phyloP scores from a whole-genome alignment of 2,888 invertebrate genomes.

The Chalcis sispes region DNA sequence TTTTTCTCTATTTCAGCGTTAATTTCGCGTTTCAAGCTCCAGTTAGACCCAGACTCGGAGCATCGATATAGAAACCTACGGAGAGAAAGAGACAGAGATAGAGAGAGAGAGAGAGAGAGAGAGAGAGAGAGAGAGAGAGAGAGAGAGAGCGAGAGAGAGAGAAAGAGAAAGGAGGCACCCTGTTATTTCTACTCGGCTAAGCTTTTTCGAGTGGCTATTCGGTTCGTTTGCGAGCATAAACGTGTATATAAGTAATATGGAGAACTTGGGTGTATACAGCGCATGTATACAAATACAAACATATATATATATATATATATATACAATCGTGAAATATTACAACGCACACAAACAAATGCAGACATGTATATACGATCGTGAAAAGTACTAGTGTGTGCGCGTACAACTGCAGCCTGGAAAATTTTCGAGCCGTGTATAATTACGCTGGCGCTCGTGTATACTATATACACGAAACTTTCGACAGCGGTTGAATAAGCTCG shows the following conservation, averaged over 20 bases:
- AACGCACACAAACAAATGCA: too few species aligned
- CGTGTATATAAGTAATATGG: too few species aligned
- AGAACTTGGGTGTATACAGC: background rate
- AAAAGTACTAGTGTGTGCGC: background rate
- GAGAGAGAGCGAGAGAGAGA: background rate
- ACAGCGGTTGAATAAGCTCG: background rate
- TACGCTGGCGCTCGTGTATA: background rate
- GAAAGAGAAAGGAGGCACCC: too few species aligned
- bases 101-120: too few species aligned
- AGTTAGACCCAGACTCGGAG: background rate
- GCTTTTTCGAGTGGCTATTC: constrained; percentile 45
- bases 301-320: background rate
- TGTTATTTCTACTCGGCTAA: constrained; percentile 33
- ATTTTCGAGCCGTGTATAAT: constrained; percentile 28
- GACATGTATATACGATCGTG: background rate
- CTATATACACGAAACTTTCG: too few species aligned
- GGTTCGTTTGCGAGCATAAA: constrained; percentile 30
- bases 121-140: background rate
- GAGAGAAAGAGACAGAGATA: background rate
- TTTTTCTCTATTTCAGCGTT: background rate
- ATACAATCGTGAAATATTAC: too few species aligned
- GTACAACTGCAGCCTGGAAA: background rate
- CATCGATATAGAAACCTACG: too few species aligned
- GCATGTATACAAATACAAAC: background rate
- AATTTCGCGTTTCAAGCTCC: constrained; percentile 22